Evolutionary conservation across 2,797 vertebrate species (phyloP).

Genomic region (Nasua narica): DNA sequence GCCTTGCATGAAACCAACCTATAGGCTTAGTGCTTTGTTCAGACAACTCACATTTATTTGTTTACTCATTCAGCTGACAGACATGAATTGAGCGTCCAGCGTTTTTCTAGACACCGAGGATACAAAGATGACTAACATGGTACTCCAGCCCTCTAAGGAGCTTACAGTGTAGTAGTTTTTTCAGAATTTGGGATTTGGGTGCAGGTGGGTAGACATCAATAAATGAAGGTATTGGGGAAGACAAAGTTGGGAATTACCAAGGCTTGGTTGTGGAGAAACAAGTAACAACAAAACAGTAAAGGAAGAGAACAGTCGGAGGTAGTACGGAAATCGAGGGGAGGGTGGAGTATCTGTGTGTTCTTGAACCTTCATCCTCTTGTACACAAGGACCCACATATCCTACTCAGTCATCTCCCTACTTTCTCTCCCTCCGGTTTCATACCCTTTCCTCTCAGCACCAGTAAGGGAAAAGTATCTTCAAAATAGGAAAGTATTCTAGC

Average conservation of each 20-base stretch:
- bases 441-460: background rate
- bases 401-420: background rate
- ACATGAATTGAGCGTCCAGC: background rate
- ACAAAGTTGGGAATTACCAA: background rate
- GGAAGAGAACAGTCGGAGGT: background rate
- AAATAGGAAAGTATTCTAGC: background rate
- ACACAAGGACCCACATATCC: background rate
- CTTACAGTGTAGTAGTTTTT: background rate
- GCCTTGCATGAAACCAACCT: background rate
- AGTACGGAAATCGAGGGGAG: background rate
- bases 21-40: background rate
- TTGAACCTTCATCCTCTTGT: background rate
- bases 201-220: background rate
- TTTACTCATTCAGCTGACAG: background rate
- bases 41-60: conserved; percentile 8
- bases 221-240: background rate
- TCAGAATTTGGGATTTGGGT: background rate
- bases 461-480: background rate
- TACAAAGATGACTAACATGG: background rate
- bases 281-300: background rate
- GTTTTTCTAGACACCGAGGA: background rate
- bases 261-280: background rate
- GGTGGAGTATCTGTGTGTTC: background rate
- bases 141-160: background rate
- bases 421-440: background rate